Evolutionary conservation across 2,797 vertebrate genomes (phyloP).

Genomic region (Lagorchestes hirsutus): DNA sequence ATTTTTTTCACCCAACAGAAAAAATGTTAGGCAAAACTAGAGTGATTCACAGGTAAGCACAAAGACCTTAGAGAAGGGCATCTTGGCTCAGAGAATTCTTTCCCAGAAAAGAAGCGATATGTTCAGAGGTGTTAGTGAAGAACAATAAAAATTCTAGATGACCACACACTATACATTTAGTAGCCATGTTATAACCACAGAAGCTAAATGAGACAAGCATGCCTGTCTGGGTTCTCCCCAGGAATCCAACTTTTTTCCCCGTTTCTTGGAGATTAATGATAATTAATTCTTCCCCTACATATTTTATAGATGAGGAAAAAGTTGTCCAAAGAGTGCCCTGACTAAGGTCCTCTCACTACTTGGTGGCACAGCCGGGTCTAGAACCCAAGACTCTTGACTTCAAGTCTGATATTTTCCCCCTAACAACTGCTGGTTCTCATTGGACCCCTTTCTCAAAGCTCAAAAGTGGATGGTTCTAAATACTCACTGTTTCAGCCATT

Average conservation of each 20-base stretch:
- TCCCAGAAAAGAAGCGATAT: background rate
- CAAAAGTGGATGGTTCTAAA: background rate
- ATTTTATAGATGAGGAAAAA: background rate
- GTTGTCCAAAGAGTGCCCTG: background rate
- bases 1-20: background rate
- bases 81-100: background rate
- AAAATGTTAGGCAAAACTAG: background rate
- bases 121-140: background rate
- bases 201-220: background rate
- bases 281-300: background rate
- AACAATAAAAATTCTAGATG: background rate
- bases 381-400: background rate
- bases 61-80: background rate
- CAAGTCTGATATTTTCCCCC: constrained; percentile 2
- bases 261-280: background rate
- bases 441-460: background rate
- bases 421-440: background rate
- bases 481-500: constrained; percentile 96
- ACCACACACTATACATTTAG: background rate
- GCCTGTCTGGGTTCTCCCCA: background rate
- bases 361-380: constrained; percentile 1
- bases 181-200: background rate
- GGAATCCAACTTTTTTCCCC: background rate
- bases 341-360: background rate
- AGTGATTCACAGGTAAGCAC: background rate